These are phyloP conservation scores for Trachelus troglodyta DNA, from an alignment of 2,888 invertebrate genomes.

Conservation along the genomic window DNA sequence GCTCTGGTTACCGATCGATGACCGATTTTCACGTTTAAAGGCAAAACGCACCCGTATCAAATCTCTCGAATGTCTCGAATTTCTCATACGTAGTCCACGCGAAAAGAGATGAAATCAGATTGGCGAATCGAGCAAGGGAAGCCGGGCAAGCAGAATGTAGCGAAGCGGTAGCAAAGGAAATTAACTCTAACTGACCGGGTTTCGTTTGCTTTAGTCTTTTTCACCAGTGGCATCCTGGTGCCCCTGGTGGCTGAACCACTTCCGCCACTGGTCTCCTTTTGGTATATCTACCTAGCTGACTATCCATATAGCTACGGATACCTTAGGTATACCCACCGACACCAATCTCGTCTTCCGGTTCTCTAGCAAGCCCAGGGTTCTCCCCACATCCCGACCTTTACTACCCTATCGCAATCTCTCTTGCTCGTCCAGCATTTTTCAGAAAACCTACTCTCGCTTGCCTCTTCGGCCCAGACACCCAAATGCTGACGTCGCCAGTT, in stretches of 20 bases:
- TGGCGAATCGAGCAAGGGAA: slow-evolving; percentile 14
- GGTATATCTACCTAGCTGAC: slow-evolving; percentile 22
- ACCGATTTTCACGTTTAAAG: background rate
- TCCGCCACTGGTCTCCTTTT: slow-evolving; percentile 24
- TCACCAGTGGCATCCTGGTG: slow-evolving; percentile 13
- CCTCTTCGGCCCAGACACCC: slow-evolving; percentile 43
- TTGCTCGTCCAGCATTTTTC: slow-evolving; percentile 54
- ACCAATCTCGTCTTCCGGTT: slow-evolving; percentile 23
- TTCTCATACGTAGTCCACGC: background rate
- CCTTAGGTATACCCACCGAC: slow-evolving; percentile 10
- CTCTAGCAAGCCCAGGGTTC: slow-evolving; percentile 18
- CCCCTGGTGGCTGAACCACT: slow-evolving; percentile 19
- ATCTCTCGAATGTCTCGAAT: background rate
- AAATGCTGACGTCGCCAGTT: slow-evolving; percentile 47
- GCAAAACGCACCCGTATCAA: background rate
- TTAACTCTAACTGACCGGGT: slow-evolving; percentile 43
- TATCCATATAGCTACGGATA: background rate
- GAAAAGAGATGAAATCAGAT: slow-evolving; percentile 1
- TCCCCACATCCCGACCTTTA: slow-evolving; percentile 28
- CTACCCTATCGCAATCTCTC: slow-evolving; percentile 49
- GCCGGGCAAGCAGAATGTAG: slow-evolving; percentile 25
- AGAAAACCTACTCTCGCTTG: slow-evolving; percentile 42
- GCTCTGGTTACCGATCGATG: background rate
- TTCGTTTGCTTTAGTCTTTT: slow-evolving; percentile 36
- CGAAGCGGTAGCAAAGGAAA: slow-evolving; percentile 36